Percentiles rank a stretch among this genome's conserved stretches.
These are phyloP conservation scores for Cotesia glomerata DNA, from an alignment of 1,140 invertebrate species.

Conservation along the genomic window DNA sequence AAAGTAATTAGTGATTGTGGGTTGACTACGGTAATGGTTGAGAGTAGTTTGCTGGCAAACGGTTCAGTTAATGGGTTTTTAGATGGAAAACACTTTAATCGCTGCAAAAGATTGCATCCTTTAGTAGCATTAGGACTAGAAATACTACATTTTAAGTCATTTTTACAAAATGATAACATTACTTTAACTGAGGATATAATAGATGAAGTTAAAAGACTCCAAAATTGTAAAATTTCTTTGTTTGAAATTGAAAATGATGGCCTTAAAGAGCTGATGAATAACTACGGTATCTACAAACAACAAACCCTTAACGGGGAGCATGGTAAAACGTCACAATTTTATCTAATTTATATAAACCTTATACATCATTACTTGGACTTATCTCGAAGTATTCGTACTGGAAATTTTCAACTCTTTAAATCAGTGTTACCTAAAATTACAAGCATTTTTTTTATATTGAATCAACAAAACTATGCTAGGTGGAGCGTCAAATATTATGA, in stretches of 20 bases:
- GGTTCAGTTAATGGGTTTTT: not conserved
- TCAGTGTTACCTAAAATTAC: constrained; percentile 38
- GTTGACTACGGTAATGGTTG: too few species aligned
- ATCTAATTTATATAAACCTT: constrained; percentile 35
- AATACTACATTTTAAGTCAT: constrained; percentile 12
- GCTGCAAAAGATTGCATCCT: not conserved
- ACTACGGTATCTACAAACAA: constrained; percentile 28
- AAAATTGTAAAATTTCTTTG: constrained; percentile 25
- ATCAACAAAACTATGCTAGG: constrained; percentile 38
- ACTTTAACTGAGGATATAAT: constrained; percentile 9
- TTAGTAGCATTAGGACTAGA: not conserved
- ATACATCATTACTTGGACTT: constrained; percentile 36
- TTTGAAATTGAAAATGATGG: constrained; percentile 38
- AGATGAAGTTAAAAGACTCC: constrained; percentile 3
- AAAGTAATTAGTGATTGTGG: too few species aligned
- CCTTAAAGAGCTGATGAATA: constrained; percentile 26
- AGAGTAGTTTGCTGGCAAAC: too few species aligned
- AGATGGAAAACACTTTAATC: not conserved
- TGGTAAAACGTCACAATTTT: constrained; percentile 45
- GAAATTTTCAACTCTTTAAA: constrained; percentile 37
- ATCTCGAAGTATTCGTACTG: constrained; percentile 36
- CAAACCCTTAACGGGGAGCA: constrained; percentile 2
- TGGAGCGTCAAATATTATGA: constrained; percentile 3
- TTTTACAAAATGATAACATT: constrained; percentile 28
- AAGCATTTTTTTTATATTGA: constrained; percentile 39